Evolutionary conservation across 2,113 vertebrate species (phyloP).

Genomic region (Mormyrus iriodes): DNA sequence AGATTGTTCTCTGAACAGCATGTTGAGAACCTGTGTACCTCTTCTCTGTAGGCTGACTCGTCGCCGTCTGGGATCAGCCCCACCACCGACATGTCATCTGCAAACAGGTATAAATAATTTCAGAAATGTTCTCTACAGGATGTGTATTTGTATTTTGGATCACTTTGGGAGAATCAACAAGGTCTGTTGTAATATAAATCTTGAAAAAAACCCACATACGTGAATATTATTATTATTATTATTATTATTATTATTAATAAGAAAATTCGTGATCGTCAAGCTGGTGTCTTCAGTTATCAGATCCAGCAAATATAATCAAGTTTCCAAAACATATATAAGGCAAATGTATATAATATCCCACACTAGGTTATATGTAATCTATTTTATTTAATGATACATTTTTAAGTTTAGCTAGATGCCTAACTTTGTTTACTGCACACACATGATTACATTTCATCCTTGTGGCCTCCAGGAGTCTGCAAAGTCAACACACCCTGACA

Average conservation of each 20-base stretch:
- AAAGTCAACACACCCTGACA: constrained; percentile 2
- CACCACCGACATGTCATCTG: background rate
- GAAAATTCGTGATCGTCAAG: background rate
- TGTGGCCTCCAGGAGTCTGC: constrained; percentile 29
- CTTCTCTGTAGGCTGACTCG: background rate
- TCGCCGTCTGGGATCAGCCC: background rate
- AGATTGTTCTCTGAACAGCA: background rate
- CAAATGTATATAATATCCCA: background rate
- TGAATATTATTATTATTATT: background rate
- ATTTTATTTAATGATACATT: background rate
- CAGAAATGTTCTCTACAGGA: background rate
- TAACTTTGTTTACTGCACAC: background rate
- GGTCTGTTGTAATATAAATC: background rate
- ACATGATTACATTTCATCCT: background rate
- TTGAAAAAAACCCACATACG: background rate
- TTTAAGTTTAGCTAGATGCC: background rate
- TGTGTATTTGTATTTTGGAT: background rate
- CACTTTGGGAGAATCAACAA: background rate
- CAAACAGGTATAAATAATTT: background rate
- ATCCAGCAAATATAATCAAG: background rate
- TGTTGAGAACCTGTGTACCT: background rate
- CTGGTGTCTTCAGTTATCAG: background rate
- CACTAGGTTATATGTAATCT: background rate
- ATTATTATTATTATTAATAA: too few species aligned
- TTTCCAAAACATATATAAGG: background rate